Percentiles rank a stretch among this genome's conserved stretches.
Conservation (phyloP, 2,888 invertebrate species). For the Netelia inedita region DNA sequence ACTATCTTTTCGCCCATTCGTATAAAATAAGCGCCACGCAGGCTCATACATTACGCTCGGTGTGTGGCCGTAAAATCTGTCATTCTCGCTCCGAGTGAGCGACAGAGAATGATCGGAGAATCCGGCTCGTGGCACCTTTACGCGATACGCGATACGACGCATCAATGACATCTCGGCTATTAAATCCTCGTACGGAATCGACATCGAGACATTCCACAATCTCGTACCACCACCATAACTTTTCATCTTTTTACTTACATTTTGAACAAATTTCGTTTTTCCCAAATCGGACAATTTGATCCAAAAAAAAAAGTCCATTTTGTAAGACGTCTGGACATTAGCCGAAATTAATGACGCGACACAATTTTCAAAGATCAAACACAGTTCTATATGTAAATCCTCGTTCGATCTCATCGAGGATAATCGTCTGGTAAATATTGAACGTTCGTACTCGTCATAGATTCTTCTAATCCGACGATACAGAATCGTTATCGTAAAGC, state of each 20-base stretch:
- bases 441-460: conserved; percentile 16
- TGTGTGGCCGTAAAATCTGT: conserved; percentile 74
- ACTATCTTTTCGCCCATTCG: conserved; percentile 15
- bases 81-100: conserved; percentile 19
- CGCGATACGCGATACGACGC: conserved; percentile 64
- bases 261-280: too few species aligned
- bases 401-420: conserved; percentile 21
- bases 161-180: conserved; percentile 76
- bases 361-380: too few species aligned
- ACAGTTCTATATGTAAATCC: conserved; percentile 45
- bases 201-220: background rate
- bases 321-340: too few species aligned
- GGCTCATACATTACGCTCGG: conserved; percentile 34
- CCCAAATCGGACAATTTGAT: too few species aligned
- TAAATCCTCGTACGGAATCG: conserved; percentile 64
- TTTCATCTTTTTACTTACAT: background rate
- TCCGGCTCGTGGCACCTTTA: conserved; percentile 45
- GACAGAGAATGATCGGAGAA: conserved; percentile 40
- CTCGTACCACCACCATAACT: conserved; percentile 8
- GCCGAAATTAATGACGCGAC: too few species aligned
- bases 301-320: too few species aligned
- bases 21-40: conserved; percentile 38
- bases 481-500: conserved; percentile 57
- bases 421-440: conserved; percentile 28
- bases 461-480: conserved; percentile 61